Conservation (phyloP, 2,888 invertebrate species). For the Amblyjoppa proteus region DNA sequence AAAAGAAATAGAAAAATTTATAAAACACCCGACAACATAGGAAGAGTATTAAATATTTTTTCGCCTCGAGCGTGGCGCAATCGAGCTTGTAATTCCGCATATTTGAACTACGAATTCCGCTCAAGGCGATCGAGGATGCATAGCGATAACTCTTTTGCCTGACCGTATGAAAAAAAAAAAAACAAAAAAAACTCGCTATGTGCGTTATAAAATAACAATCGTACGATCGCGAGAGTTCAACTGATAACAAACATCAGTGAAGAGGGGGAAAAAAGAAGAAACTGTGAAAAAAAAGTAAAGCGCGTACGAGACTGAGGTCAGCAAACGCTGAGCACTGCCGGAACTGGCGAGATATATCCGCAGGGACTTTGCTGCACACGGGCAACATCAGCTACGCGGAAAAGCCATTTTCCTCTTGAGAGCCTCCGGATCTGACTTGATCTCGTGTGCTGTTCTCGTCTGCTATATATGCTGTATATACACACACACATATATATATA, state of each 20-base stretch:
- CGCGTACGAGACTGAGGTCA: slow-evolving; percentile 49
- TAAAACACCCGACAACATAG: background rate
- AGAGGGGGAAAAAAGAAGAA: background rate
- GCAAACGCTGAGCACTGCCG: slow-evolving; percentile 50
- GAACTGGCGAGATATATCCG: slow-evolving; percentile 61
- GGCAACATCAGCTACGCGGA: slow-evolving; percentile 67
- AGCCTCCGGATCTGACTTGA: slow-evolving; percentile 65
- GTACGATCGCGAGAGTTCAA: background rate
- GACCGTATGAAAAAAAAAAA: background rate
- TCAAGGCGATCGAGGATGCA: background rate
- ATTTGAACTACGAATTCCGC: background rate
- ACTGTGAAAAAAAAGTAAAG: slow-evolving; percentile 11
- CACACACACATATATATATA: background rate
- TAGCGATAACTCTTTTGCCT: background rate
- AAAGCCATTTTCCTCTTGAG: slow-evolving; percentile 69
- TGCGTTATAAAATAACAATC: slow-evolving; percentile 1
- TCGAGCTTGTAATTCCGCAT: background rate
- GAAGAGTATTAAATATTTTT: background rate
- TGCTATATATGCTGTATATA: slow-evolving; percentile 22
- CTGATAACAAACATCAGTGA: background rate
- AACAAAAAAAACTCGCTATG: background rate
- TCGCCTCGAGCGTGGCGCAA: background rate
- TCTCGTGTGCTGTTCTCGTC: slow-evolving; percentile 63
- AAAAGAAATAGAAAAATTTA: background rate
- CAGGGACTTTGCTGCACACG: slow-evolving; percentile 49